Conservation (phyloP, 2,888 invertebrate species). For the Agriotes lineatus region DNA sequence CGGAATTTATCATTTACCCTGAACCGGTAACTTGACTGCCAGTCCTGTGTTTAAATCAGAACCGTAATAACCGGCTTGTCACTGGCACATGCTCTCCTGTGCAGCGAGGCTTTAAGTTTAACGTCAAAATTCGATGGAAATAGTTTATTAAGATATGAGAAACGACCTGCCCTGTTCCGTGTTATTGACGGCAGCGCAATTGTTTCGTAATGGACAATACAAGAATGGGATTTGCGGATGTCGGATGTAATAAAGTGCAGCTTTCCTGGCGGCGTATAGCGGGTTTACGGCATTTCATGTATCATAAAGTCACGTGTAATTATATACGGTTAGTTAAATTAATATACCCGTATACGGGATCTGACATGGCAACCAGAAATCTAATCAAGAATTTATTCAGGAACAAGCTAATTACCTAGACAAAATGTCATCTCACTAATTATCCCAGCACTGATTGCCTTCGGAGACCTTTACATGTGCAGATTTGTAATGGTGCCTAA, state of each 20-base stretch:
- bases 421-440: background rate
- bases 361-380: too few species aligned
- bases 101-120: slow-evolving; percentile 54
- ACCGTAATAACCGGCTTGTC: slow-evolving; percentile 61
- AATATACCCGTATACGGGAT: too few species aligned
- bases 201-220: slow-evolving; percentile 35
- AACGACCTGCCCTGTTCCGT: slow-evolving; percentile 33
- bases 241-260: slow-evolving; percentile 9
- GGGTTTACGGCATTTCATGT: slow-evolving; percentile 6
- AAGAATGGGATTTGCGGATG: slow-evolving; percentile 15
- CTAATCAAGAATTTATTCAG: too few species aligned
- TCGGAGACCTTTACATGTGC: too few species aligned
- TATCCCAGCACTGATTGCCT: too few species aligned
- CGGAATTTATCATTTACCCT: slow-evolving; percentile 57
- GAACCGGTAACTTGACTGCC: slow-evolving; percentile 55
- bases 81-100: slow-evolving; percentile 56
- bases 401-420: background rate
- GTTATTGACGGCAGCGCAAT: slow-evolving; percentile 43
- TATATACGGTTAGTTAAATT: slow-evolving; percentile 1
- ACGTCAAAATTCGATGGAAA: slow-evolving; percentile 51
- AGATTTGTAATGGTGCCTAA: too few species aligned
- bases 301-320: slow-evolving; percentile 6
- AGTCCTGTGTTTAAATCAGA: slow-evolving; percentile 59
- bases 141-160: slow-evolving; percentile 46
- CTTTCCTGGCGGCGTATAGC: background rate